phyloP scores from a whole-genome alignment of 1,140 invertebrate species.

The Theocolax elegans region DNA sequence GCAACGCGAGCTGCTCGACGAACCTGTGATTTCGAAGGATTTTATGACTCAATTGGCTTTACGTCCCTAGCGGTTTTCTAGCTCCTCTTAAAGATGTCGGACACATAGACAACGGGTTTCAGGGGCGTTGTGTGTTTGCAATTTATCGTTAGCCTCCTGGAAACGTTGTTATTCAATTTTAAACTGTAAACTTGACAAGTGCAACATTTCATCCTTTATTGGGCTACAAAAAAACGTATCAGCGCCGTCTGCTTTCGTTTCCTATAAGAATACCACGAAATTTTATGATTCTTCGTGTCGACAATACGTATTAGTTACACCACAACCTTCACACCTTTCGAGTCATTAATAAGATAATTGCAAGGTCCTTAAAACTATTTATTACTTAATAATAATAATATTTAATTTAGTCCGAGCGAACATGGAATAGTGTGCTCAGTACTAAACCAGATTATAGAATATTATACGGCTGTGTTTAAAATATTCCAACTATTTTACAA shows the following conservation, averaged over 20 bases:
- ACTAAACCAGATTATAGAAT: no score
- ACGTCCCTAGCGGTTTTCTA: conserved; percentile 37
- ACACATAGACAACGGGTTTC: neutral
- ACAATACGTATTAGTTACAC: no score
- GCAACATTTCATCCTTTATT: conserved; percentile 11
- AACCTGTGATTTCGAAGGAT: conserved; percentile 49
- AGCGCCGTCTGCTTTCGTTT: neutral
- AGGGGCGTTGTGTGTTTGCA: conserved; percentile 16
- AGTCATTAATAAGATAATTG: no score
- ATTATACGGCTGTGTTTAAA: no score
- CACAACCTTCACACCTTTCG: no score
- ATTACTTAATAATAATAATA: neutral
- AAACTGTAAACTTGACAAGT: conserved; percentile 33
- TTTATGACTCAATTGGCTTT: conserved; percentile 53
- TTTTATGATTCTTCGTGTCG: no score
- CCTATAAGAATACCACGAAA: neutral
- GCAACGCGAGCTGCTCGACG: conserved; percentile 8
- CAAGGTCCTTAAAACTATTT: neutral
- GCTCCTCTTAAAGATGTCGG: conserved; percentile 14
- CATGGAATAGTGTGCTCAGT: no score
- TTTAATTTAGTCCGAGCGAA: neutral
- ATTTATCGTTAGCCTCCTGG: conserved; percentile 38
- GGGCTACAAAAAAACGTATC: neutral
- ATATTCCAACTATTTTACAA: no score
- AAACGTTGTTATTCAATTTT: conserved; percentile 41